A percentile compares a stretch with the other conserved stretches of the same genome.
Conservation (phyloP, 1,140 invertebrate species). For the Zaprionus tsacasi region DNA sequence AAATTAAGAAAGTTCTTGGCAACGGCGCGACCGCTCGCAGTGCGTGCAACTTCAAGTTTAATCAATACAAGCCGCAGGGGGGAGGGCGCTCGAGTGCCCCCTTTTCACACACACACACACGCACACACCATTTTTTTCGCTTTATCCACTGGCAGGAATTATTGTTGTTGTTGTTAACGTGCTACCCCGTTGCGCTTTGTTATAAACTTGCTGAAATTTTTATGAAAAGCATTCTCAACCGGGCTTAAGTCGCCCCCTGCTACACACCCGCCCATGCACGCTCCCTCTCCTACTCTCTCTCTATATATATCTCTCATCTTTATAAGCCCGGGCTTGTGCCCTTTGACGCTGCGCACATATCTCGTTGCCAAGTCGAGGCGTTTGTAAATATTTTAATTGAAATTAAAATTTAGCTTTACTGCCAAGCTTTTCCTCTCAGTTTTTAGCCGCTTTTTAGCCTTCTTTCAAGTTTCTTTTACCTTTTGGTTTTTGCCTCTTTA, state of each 20-base stretch:
- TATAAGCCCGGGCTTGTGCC: slow-evolving; percentile 1
- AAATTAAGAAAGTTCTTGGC: slow-evolving; percentile 74
- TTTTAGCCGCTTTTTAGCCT: slow-evolving; percentile 15
- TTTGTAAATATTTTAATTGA: slow-evolving; percentile 75
- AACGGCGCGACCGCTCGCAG: slow-evolving; percentile 42
- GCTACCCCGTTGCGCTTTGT: slow-evolving; percentile 62
- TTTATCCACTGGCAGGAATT: slow-evolving; percentile 36
- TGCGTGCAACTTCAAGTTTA: slow-evolving; percentile 77
- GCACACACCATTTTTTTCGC: slow-evolving; percentile 12
- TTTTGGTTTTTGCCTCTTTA: slow-evolving; percentile 20
- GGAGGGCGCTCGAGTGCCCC: slow-evolving; percentile 15
- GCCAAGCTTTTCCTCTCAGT: slow-evolving; percentile 18
- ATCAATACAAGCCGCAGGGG: slow-evolving; percentile 76
- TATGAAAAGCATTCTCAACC: slow-evolving; percentile 50
- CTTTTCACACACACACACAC: slow-evolving; percentile 7
- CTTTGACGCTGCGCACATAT: slow-evolving; percentile 61
- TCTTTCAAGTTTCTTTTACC: slow-evolving; percentile 22
- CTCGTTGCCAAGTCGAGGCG: slow-evolving; percentile 49
- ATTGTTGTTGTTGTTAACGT: slow-evolving; percentile 60
- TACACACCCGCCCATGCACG: not conserved
- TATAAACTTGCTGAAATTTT: slow-evolving; percentile 45
- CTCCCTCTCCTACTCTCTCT: not conserved
- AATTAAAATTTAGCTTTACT: slow-evolving; percentile 62
- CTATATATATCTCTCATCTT: not conserved
- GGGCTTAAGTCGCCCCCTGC: slow-evolving; percentile 19